Evolutionary conservation across 2,888 invertebrate genomes (phyloP).

Genomic region (Plagodis dolabraria): DNA sequence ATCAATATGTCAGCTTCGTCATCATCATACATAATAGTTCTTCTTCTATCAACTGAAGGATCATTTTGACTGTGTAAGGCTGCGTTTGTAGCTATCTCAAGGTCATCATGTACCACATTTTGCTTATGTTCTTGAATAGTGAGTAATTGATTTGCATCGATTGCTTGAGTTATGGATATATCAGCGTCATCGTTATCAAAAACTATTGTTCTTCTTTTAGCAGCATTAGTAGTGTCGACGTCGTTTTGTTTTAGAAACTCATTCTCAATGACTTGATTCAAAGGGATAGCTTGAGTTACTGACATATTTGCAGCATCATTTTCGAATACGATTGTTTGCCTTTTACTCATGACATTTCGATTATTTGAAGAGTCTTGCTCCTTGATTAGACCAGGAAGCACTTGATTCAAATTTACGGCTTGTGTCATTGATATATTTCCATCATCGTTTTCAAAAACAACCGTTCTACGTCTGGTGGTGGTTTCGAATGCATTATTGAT

Average conservation of each 20-base stretch:
- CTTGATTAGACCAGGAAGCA: not conserved
- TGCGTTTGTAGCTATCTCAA: conserved; percentile 21
- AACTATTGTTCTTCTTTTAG: conserved; percentile 34
- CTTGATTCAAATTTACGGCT: conserved; percentile 20
- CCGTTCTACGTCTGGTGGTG: conserved; percentile 32
- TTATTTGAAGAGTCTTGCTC: not conserved
- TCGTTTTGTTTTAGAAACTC: not conserved
- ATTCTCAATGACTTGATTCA: too few relatives aligned
- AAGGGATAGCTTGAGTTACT: conserved; percentile 42
- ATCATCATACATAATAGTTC: conserved; percentile 28
- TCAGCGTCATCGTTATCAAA: conserved; percentile 35
- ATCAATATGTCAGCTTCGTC: conserved; percentile 24
- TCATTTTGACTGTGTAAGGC: conserved; percentile 10
- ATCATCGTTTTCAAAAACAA: conserved; percentile 36
- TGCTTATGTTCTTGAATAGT: not conserved
- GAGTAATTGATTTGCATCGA: conserved; percentile 9
- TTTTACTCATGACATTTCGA: conserved; percentile 16
- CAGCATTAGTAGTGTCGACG: too few relatives aligned
- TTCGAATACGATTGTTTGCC: conserved; percentile 37
- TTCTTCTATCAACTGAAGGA: conserved; percentile 1
- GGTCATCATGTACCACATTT: conserved; percentile 9
- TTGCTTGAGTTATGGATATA: conserved; percentile 24
- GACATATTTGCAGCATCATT: conserved; percentile 43
- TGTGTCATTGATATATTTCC: conserved; percentile 43
- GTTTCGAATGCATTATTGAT: conserved; percentile 6